Percentiles rank a stretch among this genome's conserved stretches.
Conservation (phyloP, 2,113 vertebrate genomes). For the Hyaena hyaena region DNA sequence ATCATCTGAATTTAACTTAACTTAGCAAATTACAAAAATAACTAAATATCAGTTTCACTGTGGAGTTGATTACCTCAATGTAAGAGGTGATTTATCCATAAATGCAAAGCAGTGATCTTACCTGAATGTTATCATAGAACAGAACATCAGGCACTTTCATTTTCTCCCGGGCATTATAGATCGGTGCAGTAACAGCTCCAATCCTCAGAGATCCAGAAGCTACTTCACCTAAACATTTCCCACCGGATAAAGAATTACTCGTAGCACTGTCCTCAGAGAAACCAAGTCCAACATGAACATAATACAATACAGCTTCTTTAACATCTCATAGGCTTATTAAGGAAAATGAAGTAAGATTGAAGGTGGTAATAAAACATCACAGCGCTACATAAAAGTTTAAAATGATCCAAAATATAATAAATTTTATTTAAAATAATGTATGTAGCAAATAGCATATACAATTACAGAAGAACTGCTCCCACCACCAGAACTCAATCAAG, state of each 20-base stretch:
- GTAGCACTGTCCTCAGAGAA: background rate
- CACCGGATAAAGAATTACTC: slow-evolving; percentile 57
- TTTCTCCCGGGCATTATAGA: slow-evolving; percentile 90
- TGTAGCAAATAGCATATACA: background rate
- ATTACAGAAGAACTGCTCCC: background rate
- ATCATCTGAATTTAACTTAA: slow-evolving; percentile 19
- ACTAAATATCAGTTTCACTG: background rate
- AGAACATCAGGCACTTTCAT: slow-evolving; percentile 98
- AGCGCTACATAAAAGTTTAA: background rate
- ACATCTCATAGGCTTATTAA: background rate
- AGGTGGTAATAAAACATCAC: background rate
- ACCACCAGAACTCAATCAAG: background rate
- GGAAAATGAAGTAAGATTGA: slow-evolving; percentile 39
- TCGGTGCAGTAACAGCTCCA: slow-evolving; percentile 88
- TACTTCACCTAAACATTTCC: slow-evolving; percentile 88
- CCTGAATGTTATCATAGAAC: slow-evolving; percentile 98
- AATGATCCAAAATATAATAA: slow-evolving; percentile 8
- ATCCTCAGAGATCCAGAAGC: slow-evolving; percentile 92
- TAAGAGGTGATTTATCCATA: background rate
- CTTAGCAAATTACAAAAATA: slow-evolving; percentile 19
- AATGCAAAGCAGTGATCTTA: slow-evolving; percentile 78
- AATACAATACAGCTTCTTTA: background rate
- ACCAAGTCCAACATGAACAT: background rate
- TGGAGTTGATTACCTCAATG: background rate
- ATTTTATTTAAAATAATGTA: slow-evolving; percentile 13